These are phyloP conservation scores for Dastarcus helophoroides DNA, from an alignment of 2,888 invertebrate species.

Conservation along the genomic window DNA sequence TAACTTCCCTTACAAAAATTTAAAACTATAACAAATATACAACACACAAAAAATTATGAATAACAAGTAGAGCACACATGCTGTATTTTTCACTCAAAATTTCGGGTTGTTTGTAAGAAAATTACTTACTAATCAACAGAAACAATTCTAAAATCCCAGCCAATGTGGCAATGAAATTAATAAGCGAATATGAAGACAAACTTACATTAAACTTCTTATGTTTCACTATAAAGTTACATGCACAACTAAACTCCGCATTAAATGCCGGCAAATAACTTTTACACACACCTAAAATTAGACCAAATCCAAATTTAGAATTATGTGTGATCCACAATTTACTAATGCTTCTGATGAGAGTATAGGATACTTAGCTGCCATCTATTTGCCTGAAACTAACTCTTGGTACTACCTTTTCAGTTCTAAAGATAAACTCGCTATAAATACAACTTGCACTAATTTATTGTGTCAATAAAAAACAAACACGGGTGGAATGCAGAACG, in stretches of 20 bases:
- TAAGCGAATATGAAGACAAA: neutral
- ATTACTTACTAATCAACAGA: neutral
- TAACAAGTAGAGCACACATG: neutral
- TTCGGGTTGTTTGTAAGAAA: neutral
- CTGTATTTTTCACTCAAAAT: neutral
- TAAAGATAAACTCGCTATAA: too few species aligned
- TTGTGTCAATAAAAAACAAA: too few species aligned
- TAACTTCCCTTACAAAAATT: too few species aligned
- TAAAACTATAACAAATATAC: neutral
- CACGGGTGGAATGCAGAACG: too few species aligned
- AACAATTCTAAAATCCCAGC: neutral
- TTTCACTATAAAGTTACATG: too few species aligned
- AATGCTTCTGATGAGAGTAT: neutral
- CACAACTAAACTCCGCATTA: too few species aligned
- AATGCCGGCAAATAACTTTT: too few species aligned
- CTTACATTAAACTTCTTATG: too few species aligned
- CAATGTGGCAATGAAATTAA: neutral
- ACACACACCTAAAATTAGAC: slow-evolving; percentile 23
- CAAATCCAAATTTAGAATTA: slow-evolving; percentile 28
- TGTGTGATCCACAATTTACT: neutral
- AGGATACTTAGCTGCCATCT: slow-evolving; percentile 19
- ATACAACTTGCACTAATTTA: too few species aligned
- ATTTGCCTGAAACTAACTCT: slow-evolving; percentile 7
- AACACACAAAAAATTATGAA: neutral
- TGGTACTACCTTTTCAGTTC: neutral